These are phyloP conservation scores for Vidua macroura DNA, from an alignment of 2,113 vertebrate genomes.

Conservation along the genomic window DNA sequence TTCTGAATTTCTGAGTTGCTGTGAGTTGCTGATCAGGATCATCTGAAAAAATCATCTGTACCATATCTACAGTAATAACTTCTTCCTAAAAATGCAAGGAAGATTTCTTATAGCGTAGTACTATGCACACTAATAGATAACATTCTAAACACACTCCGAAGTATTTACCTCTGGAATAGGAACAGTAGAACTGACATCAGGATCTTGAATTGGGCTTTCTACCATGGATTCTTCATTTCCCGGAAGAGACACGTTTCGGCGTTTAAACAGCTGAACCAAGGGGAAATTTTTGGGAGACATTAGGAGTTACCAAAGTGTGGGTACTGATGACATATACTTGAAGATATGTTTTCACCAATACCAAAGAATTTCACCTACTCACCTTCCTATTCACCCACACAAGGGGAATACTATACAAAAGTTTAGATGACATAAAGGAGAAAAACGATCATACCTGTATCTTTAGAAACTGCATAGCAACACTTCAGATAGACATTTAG, in stretches of 20 bases:
- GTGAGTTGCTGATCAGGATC: slow-evolving; percentile 88
- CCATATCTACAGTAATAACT: slow-evolving; percentile 89
- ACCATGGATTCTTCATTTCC: slow-evolving; percentile 86
- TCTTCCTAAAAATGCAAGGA: slow-evolving; percentile 79
- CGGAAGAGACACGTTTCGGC: slow-evolving; percentile 85
- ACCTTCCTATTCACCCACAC: neutral
- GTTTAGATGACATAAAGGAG: neutral
- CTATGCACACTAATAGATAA: neutral
- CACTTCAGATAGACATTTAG: neutral
- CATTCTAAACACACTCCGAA: neutral
- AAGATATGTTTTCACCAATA: neutral
- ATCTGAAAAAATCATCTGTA: slow-evolving; percentile 93
- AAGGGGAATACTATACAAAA: neutral
- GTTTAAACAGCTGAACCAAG: slow-evolving; percentile 85
- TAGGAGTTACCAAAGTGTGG: neutral
- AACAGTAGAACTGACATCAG: slow-evolving; percentile 89
- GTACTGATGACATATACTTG: neutral
- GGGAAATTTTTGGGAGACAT: neutral
- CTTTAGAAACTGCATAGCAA: neutral
- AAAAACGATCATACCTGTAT: neutral
- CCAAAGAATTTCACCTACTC: neutral
- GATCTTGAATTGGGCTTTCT: slow-evolving; percentile 90
- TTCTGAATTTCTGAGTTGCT: slow-evolving; percentile 92
- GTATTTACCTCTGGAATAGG: slow-evolving; percentile 83
- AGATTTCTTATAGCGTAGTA: neutral